A percentile compares a stretch with the other conserved stretches of the same genome.
Evolutionary conservation across 2,888 invertebrate genomes (phyloP).

Genomic region (Hypomecis atomaria): DNA sequence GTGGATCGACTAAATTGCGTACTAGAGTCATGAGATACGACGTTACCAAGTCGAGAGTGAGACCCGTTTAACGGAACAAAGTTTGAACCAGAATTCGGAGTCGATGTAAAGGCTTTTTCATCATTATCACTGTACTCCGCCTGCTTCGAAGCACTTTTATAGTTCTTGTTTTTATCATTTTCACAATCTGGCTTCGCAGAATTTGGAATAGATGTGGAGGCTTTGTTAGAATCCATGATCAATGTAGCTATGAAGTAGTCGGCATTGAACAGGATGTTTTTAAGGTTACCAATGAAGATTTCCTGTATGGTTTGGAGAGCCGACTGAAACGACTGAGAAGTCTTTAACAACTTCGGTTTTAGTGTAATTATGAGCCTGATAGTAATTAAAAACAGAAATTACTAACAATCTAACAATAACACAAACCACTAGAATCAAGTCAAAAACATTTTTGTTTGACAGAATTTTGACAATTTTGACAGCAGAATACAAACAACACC

Average conservation of each 20-base stretch:
- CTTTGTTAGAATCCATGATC: slow-evolving; percentile 74
- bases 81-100: slow-evolving; percentile 62
- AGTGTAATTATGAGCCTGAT: neutral
- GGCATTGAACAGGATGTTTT: slow-evolving; percentile 72
- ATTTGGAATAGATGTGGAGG: slow-evolving; percentile 59
- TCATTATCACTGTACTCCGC: slow-evolving; percentile 56
- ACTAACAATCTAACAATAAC: slow-evolving; percentile 26
- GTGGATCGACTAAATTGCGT: slow-evolving; percentile 49
- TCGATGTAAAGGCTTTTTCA: slow-evolving; percentile 68
- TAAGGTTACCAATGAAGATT: slow-evolving; percentile 57
- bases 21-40: slow-evolving; percentile 52
- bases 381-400: slow-evolving; percentile 18
- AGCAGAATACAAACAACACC: slow-evolving; percentile 20
- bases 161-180: slow-evolving; percentile 57
- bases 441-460: slow-evolving; percentile 40
- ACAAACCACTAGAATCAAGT: slow-evolving; percentile 25
- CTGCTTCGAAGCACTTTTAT: slow-evolving; percentile 54
- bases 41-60: slow-evolving; percentile 49
- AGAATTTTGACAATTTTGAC: slow-evolving; percentile 27
- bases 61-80: slow-evolving; percentile 63
- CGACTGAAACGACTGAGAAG: slow-evolving; percentile 1
- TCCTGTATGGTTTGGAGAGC: slow-evolving; percentile 2
- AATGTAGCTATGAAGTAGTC: slow-evolving; percentile 62
- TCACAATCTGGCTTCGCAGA: slow-evolving; percentile 60
- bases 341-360: neutral